phyloP scores from a whole-genome alignment of 2,113 vertebrate genomes.

The Buteo buteo region DNA sequence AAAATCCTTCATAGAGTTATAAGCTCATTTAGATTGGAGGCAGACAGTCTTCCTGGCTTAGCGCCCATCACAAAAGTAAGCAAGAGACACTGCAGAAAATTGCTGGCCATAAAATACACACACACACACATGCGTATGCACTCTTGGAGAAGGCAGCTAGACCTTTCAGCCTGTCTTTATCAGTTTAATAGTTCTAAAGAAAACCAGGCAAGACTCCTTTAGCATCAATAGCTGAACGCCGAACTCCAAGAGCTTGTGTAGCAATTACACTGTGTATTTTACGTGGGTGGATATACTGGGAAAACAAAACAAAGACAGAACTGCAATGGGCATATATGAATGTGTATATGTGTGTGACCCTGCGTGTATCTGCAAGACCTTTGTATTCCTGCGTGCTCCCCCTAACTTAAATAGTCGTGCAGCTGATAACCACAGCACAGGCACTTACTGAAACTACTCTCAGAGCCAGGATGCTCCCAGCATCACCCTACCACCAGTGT shows the following conservation, averaged over 20 bases:
- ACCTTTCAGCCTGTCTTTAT: constrained; percentile 1
- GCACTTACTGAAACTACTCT: not conserved
- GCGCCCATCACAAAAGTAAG: constrained; percentile 35
- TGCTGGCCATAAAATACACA: not conserved
- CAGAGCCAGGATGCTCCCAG: not conserved
- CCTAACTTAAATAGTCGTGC: not conserved
- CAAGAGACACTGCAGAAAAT: constrained; percentile 24
- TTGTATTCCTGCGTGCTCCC: not conserved
- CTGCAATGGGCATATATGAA: not conserved
- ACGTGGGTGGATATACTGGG: not conserved
- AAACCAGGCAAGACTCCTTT: not conserved
- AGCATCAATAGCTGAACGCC: fast-evolving
- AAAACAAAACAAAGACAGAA: not conserved
- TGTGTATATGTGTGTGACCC: fast-evolving
- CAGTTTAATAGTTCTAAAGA: constrained; percentile 43
- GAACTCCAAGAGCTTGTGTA: fast-evolving
- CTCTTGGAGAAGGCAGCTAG: not conserved
- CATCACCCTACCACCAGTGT: fast-evolving
- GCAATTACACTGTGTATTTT: not conserved
- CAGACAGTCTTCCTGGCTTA: constrained; percentile 56
- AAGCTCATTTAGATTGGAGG: constrained; percentile 37
- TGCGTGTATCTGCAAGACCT: not conserved
- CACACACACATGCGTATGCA: fast-evolving
- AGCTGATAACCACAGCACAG: not conserved
- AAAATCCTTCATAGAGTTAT: constrained; percentile 31